These are phyloP conservation scores for Poeciliopsis retropinna DNA, from an alignment of 2,113 vertebrate species.

Conservation along the genomic window DNA sequence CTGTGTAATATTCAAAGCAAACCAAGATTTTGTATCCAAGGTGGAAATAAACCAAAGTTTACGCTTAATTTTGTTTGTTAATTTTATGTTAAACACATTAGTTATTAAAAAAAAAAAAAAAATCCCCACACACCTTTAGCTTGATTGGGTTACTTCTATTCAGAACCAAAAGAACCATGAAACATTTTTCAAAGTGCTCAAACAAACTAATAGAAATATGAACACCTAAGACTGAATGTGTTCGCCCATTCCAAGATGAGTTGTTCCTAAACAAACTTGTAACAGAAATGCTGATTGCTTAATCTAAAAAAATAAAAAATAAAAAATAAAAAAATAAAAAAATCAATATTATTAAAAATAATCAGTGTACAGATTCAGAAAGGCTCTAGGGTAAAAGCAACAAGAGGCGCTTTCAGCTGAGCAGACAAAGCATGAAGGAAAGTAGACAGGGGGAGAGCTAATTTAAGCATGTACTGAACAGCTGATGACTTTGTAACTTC, in stretches of 20 bases:
- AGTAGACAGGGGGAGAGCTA: background rate
- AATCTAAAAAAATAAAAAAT: no score
- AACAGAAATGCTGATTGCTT: no score
- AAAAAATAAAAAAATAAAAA: background rate
- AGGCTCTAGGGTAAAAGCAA: background rate
- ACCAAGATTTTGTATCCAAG: background rate
- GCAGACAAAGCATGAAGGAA: background rate
- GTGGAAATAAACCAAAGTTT: background rate
- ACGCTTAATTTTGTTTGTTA: no score
- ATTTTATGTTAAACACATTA: background rate
- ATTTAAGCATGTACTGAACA: conserved; percentile 26
- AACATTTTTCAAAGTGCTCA: background rate
- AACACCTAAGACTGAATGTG: background rate
- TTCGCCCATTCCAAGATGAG: background rate
- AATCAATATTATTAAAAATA: background rate
- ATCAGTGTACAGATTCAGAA: background rate
- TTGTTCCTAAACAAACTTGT: background rate
- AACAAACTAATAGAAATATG: background rate
- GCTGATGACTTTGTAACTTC: conserved; percentile 42
- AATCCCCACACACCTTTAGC: background rate
- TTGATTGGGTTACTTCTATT: background rate
- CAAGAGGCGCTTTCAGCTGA: background rate
- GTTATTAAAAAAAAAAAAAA: background rate
- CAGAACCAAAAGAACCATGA: background rate
- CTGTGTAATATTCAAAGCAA: background rate